A percentile compares a stretch with the other conserved stretches of the same genome.
Evolutionary conservation across 2,113 vertebrate genomes (phyloP).

Genomic region (Indri indri): DNA sequence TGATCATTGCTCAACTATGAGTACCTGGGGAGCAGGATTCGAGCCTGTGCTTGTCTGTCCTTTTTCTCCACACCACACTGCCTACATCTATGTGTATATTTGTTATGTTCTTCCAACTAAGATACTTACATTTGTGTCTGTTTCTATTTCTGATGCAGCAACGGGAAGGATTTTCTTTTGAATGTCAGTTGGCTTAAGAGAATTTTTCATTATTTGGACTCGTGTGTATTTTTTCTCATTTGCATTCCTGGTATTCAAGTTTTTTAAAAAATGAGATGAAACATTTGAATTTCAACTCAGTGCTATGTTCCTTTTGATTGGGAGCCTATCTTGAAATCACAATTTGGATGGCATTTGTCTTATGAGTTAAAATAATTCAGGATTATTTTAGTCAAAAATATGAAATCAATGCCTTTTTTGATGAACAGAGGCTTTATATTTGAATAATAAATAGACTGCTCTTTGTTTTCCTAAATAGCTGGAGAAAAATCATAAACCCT

Average conservation of each 20-base stretch:
- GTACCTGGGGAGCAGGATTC: neutral
- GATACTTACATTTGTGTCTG: neutral
- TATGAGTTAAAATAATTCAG: conserved; percentile 63
- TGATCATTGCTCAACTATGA: neutral
- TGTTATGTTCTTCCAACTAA: neutral
- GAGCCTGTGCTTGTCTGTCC: neutral
- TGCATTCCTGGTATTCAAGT: neutral
- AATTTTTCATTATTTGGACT: conserved; percentile 28
- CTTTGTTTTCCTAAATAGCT: conserved; percentile 70
- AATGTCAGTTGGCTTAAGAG: neutral
- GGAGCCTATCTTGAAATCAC: conserved; percentile 58
- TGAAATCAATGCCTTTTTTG: conserved; percentile 70
- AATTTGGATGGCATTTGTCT: conserved; percentile 65
- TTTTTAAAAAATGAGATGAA: neutral
- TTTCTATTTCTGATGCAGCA: conserved; percentile 41
- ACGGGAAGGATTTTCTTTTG: neutral
- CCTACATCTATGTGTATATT: neutral
- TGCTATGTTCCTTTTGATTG: conserved; percentile 37
- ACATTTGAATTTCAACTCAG: conserved; percentile 50
- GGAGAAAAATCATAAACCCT: conserved; percentile 50
- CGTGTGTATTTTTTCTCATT: conserved; percentile 36
- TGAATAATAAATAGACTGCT: conserved; percentile 66
- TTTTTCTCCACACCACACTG: neutral
- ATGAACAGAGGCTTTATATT: conserved; percentile 57
- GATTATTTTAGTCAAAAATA: conserved; percentile 64